phyloP scores from a whole-genome alignment of 2,888 invertebrate genomes.

The Tortricodes alternella region DNA sequence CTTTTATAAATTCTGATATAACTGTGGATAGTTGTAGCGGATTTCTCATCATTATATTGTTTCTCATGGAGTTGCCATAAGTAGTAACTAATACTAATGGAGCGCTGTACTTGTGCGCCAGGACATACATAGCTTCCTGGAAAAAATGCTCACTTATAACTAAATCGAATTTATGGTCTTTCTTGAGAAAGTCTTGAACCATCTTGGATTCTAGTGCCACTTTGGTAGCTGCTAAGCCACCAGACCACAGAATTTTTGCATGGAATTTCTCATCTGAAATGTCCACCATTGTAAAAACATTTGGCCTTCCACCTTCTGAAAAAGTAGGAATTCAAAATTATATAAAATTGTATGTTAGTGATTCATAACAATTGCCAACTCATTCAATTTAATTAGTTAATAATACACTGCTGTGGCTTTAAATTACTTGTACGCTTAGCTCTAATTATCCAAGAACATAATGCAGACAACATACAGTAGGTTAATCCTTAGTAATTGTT shows the following conservation, averaged over 20 bases:
- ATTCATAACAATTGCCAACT: neutral
- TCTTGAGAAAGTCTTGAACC: conserved; percentile 54
- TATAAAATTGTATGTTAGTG: neutral
- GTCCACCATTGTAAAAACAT: conserved; percentile 65
- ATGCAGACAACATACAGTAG: too few relatives aligned
- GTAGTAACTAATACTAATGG: conserved; percentile 67
- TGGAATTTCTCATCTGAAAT: conserved; percentile 64
- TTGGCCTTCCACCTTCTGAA: conserved; percentile 63
- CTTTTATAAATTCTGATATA: conserved; percentile 59
- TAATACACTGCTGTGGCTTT: neutral
- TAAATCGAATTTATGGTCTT: conserved; percentile 68
- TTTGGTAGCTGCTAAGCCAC: conserved; percentile 63
- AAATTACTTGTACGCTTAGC: too few relatives aligned
- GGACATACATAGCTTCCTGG: conserved; percentile 67
- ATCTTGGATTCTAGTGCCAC: conserved; percentile 57
- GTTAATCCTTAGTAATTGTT: too few relatives aligned
- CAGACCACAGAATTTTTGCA: conserved; percentile 60
- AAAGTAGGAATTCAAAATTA: conserved; percentile 28
- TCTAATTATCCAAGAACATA: too few relatives aligned
- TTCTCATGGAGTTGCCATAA: conserved; percentile 70
- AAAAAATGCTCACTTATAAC: conserved; percentile 77
- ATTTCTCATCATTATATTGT: conserved; percentile 63
- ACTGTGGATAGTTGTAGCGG: conserved; percentile 68
- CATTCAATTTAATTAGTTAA: neutral
- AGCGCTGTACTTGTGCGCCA: conserved; percentile 73